phyloP scores from a whole-genome alignment of 2,888 invertebrate species.

The Cryptophagus acutangulus region DNA sequence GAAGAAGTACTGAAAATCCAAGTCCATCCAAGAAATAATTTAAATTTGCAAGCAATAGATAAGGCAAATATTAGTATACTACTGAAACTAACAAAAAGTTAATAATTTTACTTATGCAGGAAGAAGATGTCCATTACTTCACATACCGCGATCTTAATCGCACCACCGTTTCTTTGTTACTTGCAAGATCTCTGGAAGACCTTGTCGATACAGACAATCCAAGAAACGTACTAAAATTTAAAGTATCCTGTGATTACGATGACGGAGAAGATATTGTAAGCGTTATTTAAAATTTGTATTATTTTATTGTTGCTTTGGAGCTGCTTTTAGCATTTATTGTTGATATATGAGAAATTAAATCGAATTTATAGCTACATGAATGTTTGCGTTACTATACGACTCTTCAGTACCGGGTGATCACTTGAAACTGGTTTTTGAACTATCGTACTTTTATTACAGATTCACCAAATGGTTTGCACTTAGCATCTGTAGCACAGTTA shows the following conservation, averaged over 20 bases:
- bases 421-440: too few relatives aligned
- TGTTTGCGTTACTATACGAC: too few relatives aligned
- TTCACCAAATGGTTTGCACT: too few relatives aligned
- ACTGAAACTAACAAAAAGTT: not conserved
- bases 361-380: too few relatives aligned
- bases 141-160: slow-evolving; percentile 69
- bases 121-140: slow-evolving; percentile 68
- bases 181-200: slow-evolving; percentile 73
- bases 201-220: slow-evolving; percentile 77
- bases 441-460: too few relatives aligned
- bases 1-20: slow-evolving; percentile 73
- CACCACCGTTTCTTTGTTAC: slow-evolving; percentile 69
- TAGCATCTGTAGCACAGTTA: too few relatives aligned
- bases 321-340: too few relatives aligned
- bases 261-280: slow-evolving; percentile 63
- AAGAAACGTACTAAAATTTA: slow-evolving; percentile 76
- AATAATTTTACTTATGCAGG: too few relatives aligned
- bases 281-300: too few relatives aligned
- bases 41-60: slow-evolving; percentile 67
- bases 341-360: too few relatives aligned
- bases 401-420: too few relatives aligned
- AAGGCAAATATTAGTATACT: slow-evolving; percentile 42
- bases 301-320: too few relatives aligned
- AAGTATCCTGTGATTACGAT: slow-evolving; percentile 69
- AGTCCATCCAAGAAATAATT: slow-evolving; percentile 76